Base-by-base conservation (phyloP, 2,888 invertebrate genomes). In the Brenthis hecate region DNA sequence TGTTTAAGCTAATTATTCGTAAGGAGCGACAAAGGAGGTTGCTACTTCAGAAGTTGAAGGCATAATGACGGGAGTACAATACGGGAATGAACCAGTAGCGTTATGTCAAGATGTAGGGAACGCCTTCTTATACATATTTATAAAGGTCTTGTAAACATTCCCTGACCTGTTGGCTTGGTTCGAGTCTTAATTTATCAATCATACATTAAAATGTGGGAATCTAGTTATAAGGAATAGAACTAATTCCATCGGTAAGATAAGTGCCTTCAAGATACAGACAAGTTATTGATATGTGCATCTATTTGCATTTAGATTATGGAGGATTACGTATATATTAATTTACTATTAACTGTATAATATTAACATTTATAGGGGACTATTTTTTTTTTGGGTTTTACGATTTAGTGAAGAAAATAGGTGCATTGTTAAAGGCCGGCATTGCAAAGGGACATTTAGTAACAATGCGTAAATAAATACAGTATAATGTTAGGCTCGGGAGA, bases 41-140 rank as follows among this genome's bases (percentile, higher is more conserved):
- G 83, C 81, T 84, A 83, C 87, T 88, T 85, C 81, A 85, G 83
- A 82, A 77, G 82, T 81, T 81, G 84, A 83, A 83, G 82, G 79
- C 70, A 85, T 87, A 87, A 88, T 86, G 87, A 85, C 84, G 76
- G 85, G 80, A 76, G 82, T 82, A 89, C 86, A 89, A 89, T 86
- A 83, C 80, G 78, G 84, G 82, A 82, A 81, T 79, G 77, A 77
- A 72, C 77, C 84, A 82, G 89, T 85, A 86, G 87, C 87, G 79
- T 11, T 11, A 82, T 85, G 86, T 85, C 85, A 81, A 80, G 79
- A 75, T 76, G 75, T 74, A 69, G 79, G 76, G 72, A 81, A 85
- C 89, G 86, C 91, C 91, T 85, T 77, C 85, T 87, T 82, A 91
- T 92, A 87, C 86, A 91, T 92, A 91, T 91, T 88, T 88, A 91